Evolutionary conservation across 1,140 invertebrate species (phyloP).

Genomic region (Homarus americanus): DNA sequence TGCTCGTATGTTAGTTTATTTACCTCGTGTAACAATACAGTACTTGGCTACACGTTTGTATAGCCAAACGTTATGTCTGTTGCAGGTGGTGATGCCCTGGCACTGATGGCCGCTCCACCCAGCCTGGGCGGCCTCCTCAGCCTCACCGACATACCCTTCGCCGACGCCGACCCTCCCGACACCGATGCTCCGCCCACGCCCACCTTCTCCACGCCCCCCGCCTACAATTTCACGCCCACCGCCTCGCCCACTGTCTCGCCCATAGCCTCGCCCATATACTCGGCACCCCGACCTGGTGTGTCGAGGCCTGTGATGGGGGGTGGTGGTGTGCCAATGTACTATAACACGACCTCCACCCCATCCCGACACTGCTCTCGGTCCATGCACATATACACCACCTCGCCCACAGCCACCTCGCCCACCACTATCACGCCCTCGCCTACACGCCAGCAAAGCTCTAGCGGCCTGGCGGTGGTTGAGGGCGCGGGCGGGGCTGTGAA

Average conservation of each 20-base stretch:
- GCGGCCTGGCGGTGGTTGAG: conserved; percentile 76
- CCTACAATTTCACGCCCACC: too few species aligned
- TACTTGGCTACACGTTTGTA: too few species aligned
- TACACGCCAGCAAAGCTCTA: neutral
- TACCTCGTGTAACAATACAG: too few species aligned
- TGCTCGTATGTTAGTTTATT: too few species aligned
- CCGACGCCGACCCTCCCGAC: conserved; percentile 48
- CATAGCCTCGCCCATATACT: conserved; percentile 4
- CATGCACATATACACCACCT: neutral
- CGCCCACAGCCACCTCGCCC: neutral
- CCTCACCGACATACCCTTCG: conserved; percentile 37
- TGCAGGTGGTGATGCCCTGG: neutral
- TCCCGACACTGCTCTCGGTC: neutral
- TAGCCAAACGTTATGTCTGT: neutral
- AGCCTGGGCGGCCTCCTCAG: neutral
- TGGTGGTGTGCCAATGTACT: conserved; percentile 17
- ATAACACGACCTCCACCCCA: neutral
- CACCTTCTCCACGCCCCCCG: neutral
- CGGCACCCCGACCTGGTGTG: neutral
- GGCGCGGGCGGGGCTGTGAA: conserved; percentile 83
- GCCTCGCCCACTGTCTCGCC: too few species aligned
- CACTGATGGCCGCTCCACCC: neutral
- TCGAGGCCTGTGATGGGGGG: conserved; percentile 18
- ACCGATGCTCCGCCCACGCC: conserved; percentile 22
- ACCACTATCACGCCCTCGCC: conserved; percentile 11